These are phyloP conservation scores for Epinephelus awoara DNA, from an alignment of 2,797 vertebrate genomes.

Conservation along the genomic window DNA sequence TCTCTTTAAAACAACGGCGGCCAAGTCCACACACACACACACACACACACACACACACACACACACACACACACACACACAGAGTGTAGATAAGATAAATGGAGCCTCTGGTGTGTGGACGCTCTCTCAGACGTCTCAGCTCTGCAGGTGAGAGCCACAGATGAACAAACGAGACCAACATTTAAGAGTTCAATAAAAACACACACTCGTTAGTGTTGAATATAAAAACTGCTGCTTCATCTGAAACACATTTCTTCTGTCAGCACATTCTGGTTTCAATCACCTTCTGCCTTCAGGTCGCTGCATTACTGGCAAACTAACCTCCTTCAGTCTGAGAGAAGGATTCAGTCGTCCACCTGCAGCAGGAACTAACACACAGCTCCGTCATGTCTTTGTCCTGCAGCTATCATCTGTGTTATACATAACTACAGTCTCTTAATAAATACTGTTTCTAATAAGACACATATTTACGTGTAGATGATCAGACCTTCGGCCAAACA, in stretches of 20 bases:
- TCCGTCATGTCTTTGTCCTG: background rate
- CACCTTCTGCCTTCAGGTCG: constrained; percentile 6
- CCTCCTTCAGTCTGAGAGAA: too few relatives aligned
- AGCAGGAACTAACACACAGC: background rate
- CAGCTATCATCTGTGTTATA: background rate
- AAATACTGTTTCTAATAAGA: background rate
- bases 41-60: constrained; percentile 9
- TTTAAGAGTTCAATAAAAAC: background rate
- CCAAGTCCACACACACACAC: background rate
- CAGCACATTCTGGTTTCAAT: background rate
- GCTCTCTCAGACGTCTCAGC: background rate
- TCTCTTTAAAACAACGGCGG: too few relatives aligned
- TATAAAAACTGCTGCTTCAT: background rate
- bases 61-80: constrained; percentile 11
- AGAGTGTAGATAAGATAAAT: constrained; percentile 15
- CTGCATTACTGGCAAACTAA: constrained; percentile 4
- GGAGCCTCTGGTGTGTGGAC: background rate
- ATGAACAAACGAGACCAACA: background rate
- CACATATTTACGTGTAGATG: background rate
- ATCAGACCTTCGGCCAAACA: too few relatives aligned
- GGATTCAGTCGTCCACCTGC: constrained; percentile 3
- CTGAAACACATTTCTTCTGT: background rate
- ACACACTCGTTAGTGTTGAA: background rate
- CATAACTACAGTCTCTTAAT: background rate
- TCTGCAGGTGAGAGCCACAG: constrained; percentile 4